A percentile compares a stretch with the other conserved stretches of the same genome.
These are phyloP conservation scores for Trichacis sp. DNA, from an alignment of 2,888 invertebrate genomes.

Conservation along the genomic window DNA sequence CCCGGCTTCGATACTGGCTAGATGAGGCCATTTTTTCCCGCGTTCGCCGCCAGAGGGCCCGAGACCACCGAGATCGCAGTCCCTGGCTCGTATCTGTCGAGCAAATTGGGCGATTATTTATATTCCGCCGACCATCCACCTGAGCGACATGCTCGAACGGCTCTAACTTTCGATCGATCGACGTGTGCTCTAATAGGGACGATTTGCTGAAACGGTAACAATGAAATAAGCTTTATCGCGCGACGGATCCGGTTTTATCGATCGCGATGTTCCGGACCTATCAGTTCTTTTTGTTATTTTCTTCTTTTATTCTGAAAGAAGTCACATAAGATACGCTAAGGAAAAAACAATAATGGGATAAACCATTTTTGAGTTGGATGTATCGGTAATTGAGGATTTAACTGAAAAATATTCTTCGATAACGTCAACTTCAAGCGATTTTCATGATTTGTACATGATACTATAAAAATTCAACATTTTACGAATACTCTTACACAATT, in stretches of 20 bases:
- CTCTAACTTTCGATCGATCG: slow-evolving; percentile 46
- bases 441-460: no score
- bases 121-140: slow-evolving; percentile 44
- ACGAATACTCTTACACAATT: no score
- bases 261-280: no score
- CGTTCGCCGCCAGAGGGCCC: slow-evolving; percentile 32
- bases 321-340: no score
- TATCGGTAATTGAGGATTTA: no score
- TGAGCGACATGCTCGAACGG: slow-evolving; percentile 23
- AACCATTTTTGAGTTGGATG: no score
- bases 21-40: slow-evolving; percentile 45
- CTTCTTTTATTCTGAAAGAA: no score
- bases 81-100: slow-evolving; percentile 46
- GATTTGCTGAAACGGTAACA: slow-evolving; percentile 51
- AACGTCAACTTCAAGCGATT: no score
- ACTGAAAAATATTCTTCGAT: no score
- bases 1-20: slow-evolving; percentile 45
- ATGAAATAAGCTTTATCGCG: slow-evolving; percentile 52
- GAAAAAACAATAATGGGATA: no score
- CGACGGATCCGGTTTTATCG: no score
- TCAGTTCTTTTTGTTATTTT: slow-evolving; percentile 7
- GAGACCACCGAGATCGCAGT: slow-evolving; percentile 37
- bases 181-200: slow-evolving; percentile 48
- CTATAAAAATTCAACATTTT: no score
- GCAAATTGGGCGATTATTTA: slow-evolving; percentile 59